These are phyloP conservation scores for Iguana delicatissima DNA, from an alignment of 2,797 vertebrate species.

Conservation along the genomic window DNA sequence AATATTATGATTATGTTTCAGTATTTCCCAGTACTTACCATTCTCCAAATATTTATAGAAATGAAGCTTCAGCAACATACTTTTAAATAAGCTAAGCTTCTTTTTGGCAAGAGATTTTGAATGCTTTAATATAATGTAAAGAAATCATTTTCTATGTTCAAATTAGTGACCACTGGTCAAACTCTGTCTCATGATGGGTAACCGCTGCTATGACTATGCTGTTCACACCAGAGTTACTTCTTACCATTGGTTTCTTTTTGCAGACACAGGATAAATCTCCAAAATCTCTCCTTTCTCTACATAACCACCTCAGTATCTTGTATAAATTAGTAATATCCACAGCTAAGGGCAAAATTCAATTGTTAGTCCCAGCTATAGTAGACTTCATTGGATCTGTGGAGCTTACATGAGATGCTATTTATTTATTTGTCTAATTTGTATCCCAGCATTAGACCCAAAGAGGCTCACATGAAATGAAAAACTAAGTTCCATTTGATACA, in stretches of 20 bases:
- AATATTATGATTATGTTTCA: slow-evolving; percentile 50
- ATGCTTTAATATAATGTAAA: slow-evolving; percentile 34
- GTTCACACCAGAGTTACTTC: neutral
- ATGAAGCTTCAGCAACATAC: slow-evolving; percentile 57
- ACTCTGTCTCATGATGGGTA: neutral
- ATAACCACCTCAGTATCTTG: neutral
- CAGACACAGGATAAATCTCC: neutral
- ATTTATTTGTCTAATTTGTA: too few species aligned
- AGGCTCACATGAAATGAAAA: too few species aligned
- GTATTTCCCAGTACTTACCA: slow-evolving; percentile 59
- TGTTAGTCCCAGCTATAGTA: too few species aligned
- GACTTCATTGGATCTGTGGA: too few species aligned
- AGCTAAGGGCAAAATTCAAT: neutral
- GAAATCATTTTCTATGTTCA: slow-evolving; percentile 9
- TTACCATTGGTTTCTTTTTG: neutral
- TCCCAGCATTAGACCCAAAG: too few species aligned
- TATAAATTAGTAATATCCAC: slow-evolving; percentile 1
- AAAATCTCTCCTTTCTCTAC: neutral
- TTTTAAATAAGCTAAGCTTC: slow-evolving; percentile 66
- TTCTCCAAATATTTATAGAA: slow-evolving; percentile 76
- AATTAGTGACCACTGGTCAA: slow-evolving; percentile 21
- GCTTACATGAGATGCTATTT: too few species aligned
- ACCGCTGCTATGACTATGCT: neutral
- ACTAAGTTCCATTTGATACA: too few species aligned
- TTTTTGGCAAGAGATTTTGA: slow-evolving; percentile 43